Evolutionary conservation across 2,113 vertebrate species (phyloP).

Genomic region (Cervus canadensis): DNA sequence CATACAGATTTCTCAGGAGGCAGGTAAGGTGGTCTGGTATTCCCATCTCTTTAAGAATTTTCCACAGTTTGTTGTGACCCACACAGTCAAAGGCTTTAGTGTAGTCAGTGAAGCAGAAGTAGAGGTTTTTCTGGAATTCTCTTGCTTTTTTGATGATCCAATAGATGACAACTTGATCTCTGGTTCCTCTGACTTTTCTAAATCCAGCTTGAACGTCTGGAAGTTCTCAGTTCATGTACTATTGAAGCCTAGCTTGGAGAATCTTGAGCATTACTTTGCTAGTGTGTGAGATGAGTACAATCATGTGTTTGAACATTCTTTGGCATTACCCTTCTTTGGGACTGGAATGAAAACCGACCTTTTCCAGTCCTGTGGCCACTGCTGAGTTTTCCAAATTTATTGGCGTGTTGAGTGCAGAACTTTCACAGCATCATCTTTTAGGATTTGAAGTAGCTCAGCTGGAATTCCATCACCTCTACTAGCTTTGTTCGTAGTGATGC

Average conservation of each 20-base stretch:
- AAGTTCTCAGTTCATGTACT: not conserved
- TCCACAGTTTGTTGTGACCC: not conserved
- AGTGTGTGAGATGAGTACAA: not conserved
- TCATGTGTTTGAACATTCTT: not conserved
- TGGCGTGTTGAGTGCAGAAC: rapidly evolving
- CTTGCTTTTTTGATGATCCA: not conserved
- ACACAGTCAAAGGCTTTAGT: not conserved
- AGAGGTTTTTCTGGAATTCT: not conserved
- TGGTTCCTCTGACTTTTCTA: not conserved
- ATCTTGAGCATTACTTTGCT: not conserved
- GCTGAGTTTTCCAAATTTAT: not conserved
- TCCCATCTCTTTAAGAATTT: not conserved
- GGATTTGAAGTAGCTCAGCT: not conserved
- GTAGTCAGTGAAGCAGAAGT: not conserved
- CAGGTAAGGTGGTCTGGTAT: not conserved
- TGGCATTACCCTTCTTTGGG: not conserved
- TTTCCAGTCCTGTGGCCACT: not conserved
- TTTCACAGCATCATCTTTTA: not conserved
- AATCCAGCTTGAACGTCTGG: not conserved
- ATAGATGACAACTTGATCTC: not conserved
- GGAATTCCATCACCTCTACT: not conserved
- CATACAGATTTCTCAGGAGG: not conserved
- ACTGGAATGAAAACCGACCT: not conserved
- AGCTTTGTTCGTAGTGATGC: not conserved
- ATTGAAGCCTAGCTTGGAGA: not conserved